These are phyloP conservation scores for Latrodectus hesperus DNA, from an alignment of 2,888 invertebrate species.

Conservation along the genomic window DNA sequence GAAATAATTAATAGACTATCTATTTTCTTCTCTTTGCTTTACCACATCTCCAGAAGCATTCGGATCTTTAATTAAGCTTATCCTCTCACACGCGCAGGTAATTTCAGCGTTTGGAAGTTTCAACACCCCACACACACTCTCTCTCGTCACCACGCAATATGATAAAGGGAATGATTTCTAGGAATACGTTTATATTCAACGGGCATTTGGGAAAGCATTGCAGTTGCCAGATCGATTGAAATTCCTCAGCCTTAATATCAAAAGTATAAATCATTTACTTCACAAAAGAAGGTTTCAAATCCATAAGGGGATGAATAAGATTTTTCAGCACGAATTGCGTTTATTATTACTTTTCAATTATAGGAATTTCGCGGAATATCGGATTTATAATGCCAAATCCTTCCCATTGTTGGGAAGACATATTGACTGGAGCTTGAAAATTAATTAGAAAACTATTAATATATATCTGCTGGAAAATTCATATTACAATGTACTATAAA, in stretches of 20 bases:
- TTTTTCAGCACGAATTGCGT: neutral
- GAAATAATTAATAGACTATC: conserved; percentile 1
- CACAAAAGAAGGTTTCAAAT: neutral
- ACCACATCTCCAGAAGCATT: neutral
- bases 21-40: neutral
- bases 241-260: neutral
- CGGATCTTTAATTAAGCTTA: conserved; percentile 5
- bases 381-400: no score
- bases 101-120: neutral
- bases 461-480: no score
- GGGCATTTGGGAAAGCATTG: neutral
- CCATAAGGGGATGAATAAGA: neutral
- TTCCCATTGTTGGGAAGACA: no score
- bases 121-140: neutral
- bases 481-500: no score
- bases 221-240: neutral
- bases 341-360: neutral
- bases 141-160: neutral
- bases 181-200: neutral
- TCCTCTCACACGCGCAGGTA: neutral
- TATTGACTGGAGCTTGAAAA: no score
- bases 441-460: no score
- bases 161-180: neutral
- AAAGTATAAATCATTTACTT: neutral
- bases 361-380: no score